Base-by-base conservation (phyloP, 1,140 invertebrate species). In the Eurytemora carolleeae region DNA sequence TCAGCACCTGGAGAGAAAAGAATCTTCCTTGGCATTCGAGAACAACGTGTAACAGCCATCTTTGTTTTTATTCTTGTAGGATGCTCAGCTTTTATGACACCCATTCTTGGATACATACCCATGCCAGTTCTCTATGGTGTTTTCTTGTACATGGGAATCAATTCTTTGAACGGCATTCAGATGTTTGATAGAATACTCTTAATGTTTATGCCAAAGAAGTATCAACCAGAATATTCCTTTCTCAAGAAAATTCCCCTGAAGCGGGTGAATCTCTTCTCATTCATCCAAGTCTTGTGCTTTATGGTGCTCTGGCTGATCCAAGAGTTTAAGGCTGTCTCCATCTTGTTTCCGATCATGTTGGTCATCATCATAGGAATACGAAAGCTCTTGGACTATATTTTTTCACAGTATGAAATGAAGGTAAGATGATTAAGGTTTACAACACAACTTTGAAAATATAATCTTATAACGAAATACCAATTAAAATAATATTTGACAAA, bases 41-140 rank as follows among this genome's bases (percentile, higher is more conserved):
- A 74, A 64, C 73, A 74, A 58, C 61, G 73, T 3, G 59, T 72
- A 17, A 73, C 74, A 1, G 64, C 69, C 26, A 59, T 75, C 24
- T n/a, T 69, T 7, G 69, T 73, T 24, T 74, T 71, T 63, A 26
- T 71, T 26, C 66, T 73, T 17, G 70, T 75, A 24, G 70, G 72
- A 7, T 63, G 71, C 15, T 71, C 70, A 16, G 68, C 73, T 2
- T 70, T 73, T 58, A 65, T 73, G 55, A 72, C 70, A 1, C 64
- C 65, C 18, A 23, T 71, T 24, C 63, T 74, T 54, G 65, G 63
- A 57, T 71, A 68, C 63, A 69, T 65, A 55, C 66, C 67, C 1
- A 78, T 82, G 76, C 76, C 80, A 1, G 79, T 82, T 16, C 70
- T 82, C 20, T 82, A 77, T 69, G 80, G 80, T 12, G 78, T 82